phyloP scores from a whole-genome alignment of 1,140 invertebrate genomes.

The Rhyzopertha dominica region DNA sequence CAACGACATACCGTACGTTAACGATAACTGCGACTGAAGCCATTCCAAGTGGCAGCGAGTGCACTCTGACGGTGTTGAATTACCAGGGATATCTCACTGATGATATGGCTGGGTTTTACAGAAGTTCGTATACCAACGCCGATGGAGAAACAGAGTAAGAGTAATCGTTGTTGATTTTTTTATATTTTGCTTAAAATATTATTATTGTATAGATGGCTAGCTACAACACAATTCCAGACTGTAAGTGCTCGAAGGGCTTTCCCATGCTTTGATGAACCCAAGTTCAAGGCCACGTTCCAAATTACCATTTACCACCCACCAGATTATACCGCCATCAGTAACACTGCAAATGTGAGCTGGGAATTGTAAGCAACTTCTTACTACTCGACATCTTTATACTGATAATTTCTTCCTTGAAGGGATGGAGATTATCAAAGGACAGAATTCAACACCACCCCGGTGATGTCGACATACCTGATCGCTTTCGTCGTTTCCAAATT shows the following conservation, averaged over 20 bases:
- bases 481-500: slow-evolving; percentile 69
- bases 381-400: no score
- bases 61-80: slow-evolving; percentile 7
- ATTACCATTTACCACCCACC: slow-evolving; percentile 38
- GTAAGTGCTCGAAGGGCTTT: slow-evolving; percentile 2
- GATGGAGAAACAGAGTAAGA: slow-evolving; percentile 45
- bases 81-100: slow-evolving; percentile 18
- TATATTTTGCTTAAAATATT: no score
- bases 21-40: no score
- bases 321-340: neutral
- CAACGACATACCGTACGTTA: no score
- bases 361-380: no score
- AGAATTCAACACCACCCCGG: no score
- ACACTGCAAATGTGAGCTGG: slow-evolving; percentile 1
- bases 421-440: no score
- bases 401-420: no score
- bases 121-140: slow-evolving; percentile 60
- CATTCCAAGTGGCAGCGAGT: slow-evolving; percentile 20
- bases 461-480: slow-evolving; percentile 72
- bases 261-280: slow-evolving; percentile 21
- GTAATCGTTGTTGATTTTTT: no score
- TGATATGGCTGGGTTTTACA: slow-evolving; percentile 70
- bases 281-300: slow-evolving; percentile 7
- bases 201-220: no score
- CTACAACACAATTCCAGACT: slow-evolving; percentile 24